Conservation (phyloP, 2,797 vertebrate genomes). For the Harpagifer antarcticus region DNA sequence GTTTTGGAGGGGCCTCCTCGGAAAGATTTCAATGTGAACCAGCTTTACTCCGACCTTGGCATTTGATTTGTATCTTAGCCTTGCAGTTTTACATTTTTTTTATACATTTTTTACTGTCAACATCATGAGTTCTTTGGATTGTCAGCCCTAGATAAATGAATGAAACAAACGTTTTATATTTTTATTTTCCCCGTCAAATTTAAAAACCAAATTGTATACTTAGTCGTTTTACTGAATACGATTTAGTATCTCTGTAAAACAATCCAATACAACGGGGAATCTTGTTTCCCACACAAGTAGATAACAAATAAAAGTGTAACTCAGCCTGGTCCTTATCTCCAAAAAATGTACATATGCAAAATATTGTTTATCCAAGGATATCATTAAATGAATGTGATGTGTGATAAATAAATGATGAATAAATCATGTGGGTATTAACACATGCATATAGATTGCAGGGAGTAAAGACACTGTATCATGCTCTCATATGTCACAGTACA, state of each 20-base stretch:
- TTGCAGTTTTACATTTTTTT: not conserved
- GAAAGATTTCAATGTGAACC: not conserved
- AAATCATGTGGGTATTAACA: not conserved
- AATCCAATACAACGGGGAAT: slow-evolving; percentile 27
- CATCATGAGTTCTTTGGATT: slow-evolving; percentile 4
- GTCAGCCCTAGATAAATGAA: not conserved
- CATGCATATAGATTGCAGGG: not conserved
- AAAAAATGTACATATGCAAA: slow-evolving; percentile 17
- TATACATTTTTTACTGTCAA: slow-evolving; percentile 3
- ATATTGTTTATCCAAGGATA: not conserved
- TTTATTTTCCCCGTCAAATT: slow-evolving; percentile 20
- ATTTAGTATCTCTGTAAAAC: slow-evolving; percentile 28
- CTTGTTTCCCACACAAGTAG: slow-evolving; percentile 28
- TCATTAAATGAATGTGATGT: not conserved
- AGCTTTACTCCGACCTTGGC: not conserved
- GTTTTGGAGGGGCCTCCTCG: not conserved
- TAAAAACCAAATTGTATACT: slow-evolving; percentile 15
- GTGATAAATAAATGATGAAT: too few species aligned
- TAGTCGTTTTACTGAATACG: slow-evolving; percentile 18
- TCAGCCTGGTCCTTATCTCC: slow-evolving; percentile 6
- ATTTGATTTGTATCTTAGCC: not conserved
- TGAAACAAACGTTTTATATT: slow-evolving; percentile 10
- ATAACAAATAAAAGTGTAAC: slow-evolving; percentile 17
- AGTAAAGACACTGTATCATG: not conserved
- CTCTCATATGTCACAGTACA: not conserved